Base-by-base conservation (phyloP, 2,113 vertebrate genomes). In the Lonchura striata region DNA sequence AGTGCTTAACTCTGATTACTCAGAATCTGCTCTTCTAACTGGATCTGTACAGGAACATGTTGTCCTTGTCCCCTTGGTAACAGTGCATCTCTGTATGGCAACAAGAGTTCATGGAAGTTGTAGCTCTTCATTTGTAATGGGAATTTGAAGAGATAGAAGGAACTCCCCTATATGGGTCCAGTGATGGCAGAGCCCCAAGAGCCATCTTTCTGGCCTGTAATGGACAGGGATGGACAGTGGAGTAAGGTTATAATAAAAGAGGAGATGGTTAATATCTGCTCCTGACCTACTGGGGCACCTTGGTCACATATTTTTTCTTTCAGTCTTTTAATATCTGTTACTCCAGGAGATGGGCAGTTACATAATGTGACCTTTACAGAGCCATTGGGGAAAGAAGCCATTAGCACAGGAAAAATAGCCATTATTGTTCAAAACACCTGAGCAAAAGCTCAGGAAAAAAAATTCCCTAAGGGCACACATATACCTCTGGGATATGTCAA, bases 31-130 rank as follows among this genome's bases (percentile, higher is more conserved):
- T 88, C 54, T 50, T 82, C 50, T 88, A 95, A 95, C 69, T 72
- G 70, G 56, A 85, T 89, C 91, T 89, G 53, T 77, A 86, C 33
- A 72, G 75, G 93, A 92, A 96, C 84, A 96, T 70, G 78, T 59
- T 91, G 78, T 95, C 77, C 84, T 90, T 85, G 66, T 96, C 75
- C 87, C 92, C 87, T 94, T 95, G 85, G 88, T 86, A 94, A 95
- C 94, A 94, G 71, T 57, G 60, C 63, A 68, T 88, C 68, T 97
- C 66, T 66, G 68, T 77, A 47, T 49, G 90, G 77, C 86, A 96
- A 86, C 59, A 59, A 80, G 59, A 85, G 83, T 84, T 91, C 82
- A 86, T 28, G 37, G 47, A 81, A 91, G 42, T 37, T 82, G 46
- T 27, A 78, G 16, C 10, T 64, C 54, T 61, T 63, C 0, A 1